Conservation (phyloP, 2,113 vertebrate species). For the Copsychus sechellarum region DNA sequence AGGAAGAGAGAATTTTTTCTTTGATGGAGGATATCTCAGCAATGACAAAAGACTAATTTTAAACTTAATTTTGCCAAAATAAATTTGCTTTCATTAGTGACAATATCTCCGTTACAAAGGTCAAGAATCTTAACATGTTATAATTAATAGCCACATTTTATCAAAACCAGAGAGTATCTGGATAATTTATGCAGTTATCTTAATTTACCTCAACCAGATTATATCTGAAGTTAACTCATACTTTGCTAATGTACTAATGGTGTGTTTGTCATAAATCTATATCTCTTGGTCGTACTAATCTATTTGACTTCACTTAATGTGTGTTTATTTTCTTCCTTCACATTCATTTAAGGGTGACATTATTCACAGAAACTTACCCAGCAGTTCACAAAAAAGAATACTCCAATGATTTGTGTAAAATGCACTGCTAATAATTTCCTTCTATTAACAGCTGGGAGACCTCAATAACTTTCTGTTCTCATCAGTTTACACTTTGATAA, state of each 20-base stretch:
- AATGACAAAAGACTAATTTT: constrained; percentile 33
- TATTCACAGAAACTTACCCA: constrained; percentile 3
- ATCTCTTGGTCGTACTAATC: neutral
- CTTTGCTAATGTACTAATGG: neutral
- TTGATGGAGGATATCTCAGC: neutral
- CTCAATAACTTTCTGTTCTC: neutral
- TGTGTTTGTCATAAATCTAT: neutral
- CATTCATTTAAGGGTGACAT: neutral
- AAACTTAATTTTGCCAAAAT: neutral
- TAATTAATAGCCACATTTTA: constrained; percentile 20
- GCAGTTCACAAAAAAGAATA: neutral
- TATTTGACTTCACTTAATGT: neutral
- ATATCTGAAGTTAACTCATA: neutral
- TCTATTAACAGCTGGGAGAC: neutral
- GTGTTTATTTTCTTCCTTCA: neutral
- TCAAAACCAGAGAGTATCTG: neutral
- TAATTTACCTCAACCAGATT: neutral
- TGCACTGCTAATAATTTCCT: neutral
- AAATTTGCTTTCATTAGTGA: neutral
- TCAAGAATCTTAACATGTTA: neutral
- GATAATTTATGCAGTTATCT: neutral
- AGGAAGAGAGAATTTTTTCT: neutral
- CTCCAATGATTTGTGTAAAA: neutral
- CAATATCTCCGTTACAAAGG: neutral
- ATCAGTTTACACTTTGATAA: constrained; percentile 2